These are phyloP conservation scores for Brachyptera putata DNA, from an alignment of 2,888 invertebrate species.

Conservation along the genomic window DNA sequence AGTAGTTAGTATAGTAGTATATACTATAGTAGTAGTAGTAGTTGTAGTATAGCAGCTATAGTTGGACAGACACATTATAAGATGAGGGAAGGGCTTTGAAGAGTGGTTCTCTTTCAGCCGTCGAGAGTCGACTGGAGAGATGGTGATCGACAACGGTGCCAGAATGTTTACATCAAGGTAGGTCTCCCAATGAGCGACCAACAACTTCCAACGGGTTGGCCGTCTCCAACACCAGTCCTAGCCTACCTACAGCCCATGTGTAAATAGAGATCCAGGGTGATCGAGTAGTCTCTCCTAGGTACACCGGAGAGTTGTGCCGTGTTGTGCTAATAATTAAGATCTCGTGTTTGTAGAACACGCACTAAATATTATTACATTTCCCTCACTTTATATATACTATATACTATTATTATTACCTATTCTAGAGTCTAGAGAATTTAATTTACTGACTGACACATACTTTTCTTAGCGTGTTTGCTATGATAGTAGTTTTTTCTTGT, in stretches of 20 bases:
- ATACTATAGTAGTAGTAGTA: background rate
- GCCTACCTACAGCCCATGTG: no score
- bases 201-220: background rate
- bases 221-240: background rate
- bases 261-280: no score
- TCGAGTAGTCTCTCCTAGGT: no score
- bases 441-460: conserved; percentile 21
- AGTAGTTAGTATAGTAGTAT: no score
- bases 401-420: conserved; percentile 18
- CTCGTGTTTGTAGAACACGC: no score
- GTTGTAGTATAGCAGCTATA: conserved; percentile 14
- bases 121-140: conserved; percentile 48
- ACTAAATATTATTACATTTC: no score
- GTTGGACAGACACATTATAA: conserved; percentile 14
- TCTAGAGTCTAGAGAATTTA: conserved; percentile 23
- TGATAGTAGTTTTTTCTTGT: conserved; percentile 32
- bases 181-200: conserved; percentile 41
- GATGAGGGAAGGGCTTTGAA: conserved; percentile 27
- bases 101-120: conserved; percentile 49
- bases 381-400: conserved; percentile 9
- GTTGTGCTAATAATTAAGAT: no score
- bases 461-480: conserved; percentile 27
- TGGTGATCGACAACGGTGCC: conserved; percentile 50
- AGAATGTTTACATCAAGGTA: conserved; percentile 53
- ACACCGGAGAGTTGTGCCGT: no score